Base-by-base conservation (phyloP, 1,140 invertebrate species). In the Aradophagus sp. region DNA sequence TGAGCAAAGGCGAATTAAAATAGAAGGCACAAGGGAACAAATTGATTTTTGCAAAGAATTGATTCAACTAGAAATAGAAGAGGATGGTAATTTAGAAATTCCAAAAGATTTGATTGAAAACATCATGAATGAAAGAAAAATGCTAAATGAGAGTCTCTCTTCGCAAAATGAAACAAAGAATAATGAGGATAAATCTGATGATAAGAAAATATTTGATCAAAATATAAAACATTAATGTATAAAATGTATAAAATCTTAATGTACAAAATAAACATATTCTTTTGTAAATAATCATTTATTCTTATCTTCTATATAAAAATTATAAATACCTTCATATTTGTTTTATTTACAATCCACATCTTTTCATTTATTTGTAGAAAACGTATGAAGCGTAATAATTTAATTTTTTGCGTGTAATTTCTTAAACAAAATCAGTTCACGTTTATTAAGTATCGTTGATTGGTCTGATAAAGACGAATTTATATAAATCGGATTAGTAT, bases 31-130 rank as follows among this genome's bases (percentile, higher is more conserved):
- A 29, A 69, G 82, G 26, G 85, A 89, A 63, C 87, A 91, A 73
- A 90, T 92, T 34, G 77, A 87, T 29, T 66, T 87, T 19, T 91
- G 91, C 1, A 84, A 88, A 67, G 78, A 80, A 23, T 69, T 89
- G 44, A 87, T 93, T 29, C 86, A 90, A 69, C 88, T 90, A 20
- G 88, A 89, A 72, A 85, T 92, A 17, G 75, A 84, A 41, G 86
- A 91, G 75, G 87, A 87, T 38, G 80, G 86, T 34, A 79, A 87
- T n/a, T 36, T 31, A 29, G 1, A 16, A 5, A 11, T 42, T n/a
- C 5, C 8, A 8, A 8, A 45, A n/a, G 11, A 38, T 6, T 5
- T 16, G 23, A 32, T 4, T 23, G 20, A n/a, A n/a, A n/a, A n/a
- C n/a, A n/a, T n/a, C n/a, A n/a, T n/a, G n/a, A n/a, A n/a, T n/a